These are phyloP conservation scores for Nixonia krombeini DNA, from an alignment of 1,140 invertebrate species.

Conservation along the genomic window DNA sequence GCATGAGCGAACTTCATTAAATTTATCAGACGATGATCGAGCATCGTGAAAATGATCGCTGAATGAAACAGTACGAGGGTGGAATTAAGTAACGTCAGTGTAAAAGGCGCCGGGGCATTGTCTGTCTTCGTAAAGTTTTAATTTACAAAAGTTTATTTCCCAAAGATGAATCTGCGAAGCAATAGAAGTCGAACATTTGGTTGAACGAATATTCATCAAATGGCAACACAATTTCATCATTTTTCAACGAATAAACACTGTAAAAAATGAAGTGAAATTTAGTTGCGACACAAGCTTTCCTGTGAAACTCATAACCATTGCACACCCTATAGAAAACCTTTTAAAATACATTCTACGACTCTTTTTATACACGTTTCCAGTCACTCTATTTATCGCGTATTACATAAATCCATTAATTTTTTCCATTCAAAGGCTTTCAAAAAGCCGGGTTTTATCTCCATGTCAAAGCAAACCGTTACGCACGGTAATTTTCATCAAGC, in stretches of 20 bases:
- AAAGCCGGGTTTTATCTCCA: too few relatives aligned
- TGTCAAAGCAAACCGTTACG: too few relatives aligned
- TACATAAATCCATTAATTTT: too few relatives aligned
- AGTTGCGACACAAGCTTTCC: background rate
- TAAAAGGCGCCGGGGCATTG: background rate
- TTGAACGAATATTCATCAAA: background rate
- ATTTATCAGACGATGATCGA: slow-evolving; percentile 3
- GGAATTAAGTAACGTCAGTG: background rate
- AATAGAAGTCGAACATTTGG: background rate
- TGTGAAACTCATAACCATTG: too few relatives aligned
- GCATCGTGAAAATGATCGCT: background rate
- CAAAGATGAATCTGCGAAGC: background rate
- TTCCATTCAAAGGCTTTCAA: too few relatives aligned
- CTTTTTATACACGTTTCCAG: too few relatives aligned
- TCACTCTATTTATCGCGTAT: too few relatives aligned
- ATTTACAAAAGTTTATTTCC: slow-evolving; percentile 3
- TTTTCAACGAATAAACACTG: too few relatives aligned
- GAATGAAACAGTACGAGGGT: background rate
- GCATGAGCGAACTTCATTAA: slow-evolving; percentile 1
- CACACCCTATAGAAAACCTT: background rate
- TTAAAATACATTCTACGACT: too few relatives aligned
- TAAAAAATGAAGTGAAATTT: background rate
- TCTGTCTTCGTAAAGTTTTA: background rate
- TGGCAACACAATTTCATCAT: background rate
- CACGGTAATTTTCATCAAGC: too few relatives aligned